Base-by-base conservation (phyloP, 1,140 invertebrate genomes). In the Stenopsyche tienmushanensis region DNA sequence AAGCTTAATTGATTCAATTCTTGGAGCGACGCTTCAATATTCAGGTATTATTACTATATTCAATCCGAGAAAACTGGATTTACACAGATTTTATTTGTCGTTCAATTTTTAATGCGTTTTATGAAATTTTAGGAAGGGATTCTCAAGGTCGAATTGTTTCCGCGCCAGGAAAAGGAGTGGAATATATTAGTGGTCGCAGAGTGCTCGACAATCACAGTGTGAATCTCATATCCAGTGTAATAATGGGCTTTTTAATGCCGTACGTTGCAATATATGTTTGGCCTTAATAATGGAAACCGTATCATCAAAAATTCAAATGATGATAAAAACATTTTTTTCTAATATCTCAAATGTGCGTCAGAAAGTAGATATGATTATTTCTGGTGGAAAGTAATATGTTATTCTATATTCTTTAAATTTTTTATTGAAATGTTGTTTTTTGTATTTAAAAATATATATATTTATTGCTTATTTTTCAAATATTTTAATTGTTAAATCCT, bases 131-230 rank as follows among this genome's bases (percentile, higher is more conserved):
- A 92, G 90, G 91, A 60, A 75, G 89, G 5, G 83, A 92, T 74
- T 83, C 83, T 70, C 83, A 84, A 49, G 87, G 89, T 24, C 81
- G 82, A 70, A 84, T 96, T 66, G 91, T 93, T 0, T 88, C 92
- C 62, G 80, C 83, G 29, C 88, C 90, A 18, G 90, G 88, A 18
- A 80, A 84, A 69, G 82, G 85, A 23, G 84, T 95, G 0, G 85
- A 84, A 62, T 85, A 92, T 73, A 91, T 96, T 53, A 85, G 86
- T 73, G 94, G 94, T 20, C 76, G 82, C 62, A 83, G 85, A 69
- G 77, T 95, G 45, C 76, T 97, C n/a, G 92, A 96, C 75, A 96
- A 96, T 76, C 91, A 96, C 72, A 89, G 90, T 77, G 91, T 97
- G 0, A 97, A 96, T 78, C 81, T 97, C 15, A 78, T 96, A 52